Percentiles rank a stretch among this genome's conserved stretches.
phyloP scores from a whole-genome alignment of 2,113 vertebrate species.

The Pyrgilauda ruficollis region DNA sequence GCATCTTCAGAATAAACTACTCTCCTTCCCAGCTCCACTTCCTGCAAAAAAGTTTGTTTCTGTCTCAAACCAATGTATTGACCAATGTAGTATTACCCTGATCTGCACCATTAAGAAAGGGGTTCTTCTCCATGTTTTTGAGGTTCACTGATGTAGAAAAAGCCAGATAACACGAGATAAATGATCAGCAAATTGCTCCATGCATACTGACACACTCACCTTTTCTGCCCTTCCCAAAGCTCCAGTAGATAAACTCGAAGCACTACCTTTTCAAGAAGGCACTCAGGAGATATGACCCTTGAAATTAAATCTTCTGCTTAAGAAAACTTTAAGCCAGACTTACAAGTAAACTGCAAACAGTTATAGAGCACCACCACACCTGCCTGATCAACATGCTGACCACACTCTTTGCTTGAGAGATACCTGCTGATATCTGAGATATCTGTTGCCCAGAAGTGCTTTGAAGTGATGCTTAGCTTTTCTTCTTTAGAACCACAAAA shows the following conservation, averaged over 20 bases:
- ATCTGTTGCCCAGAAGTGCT: neutral
- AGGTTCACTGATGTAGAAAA: neutral
- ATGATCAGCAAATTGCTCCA: neutral
- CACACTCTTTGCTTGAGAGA: rapidly evolving
- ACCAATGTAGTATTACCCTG: neutral
- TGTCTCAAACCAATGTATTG: neutral
- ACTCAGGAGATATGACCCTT: neutral
- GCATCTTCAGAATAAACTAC: neutral
- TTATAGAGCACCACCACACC: neutral
- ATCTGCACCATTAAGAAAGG: neutral
- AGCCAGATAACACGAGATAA: neutral
- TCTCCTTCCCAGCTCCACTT: neutral
- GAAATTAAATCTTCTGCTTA: neutral
- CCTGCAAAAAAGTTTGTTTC: neutral
- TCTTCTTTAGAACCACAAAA: neutral
- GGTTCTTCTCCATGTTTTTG: neutral
- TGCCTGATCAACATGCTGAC: neutral
- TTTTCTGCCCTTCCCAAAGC: neutral
- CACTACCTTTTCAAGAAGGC: neutral
- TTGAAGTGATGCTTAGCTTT: neutral
- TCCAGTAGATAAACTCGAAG: neutral
- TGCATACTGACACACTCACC: neutral
- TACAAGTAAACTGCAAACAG: neutral
- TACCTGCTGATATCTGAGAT: neutral
- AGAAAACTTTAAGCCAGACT: neutral